Conservation (phyloP, 2,888 invertebrate species). For the Cataglyphis cursor region DNA sequence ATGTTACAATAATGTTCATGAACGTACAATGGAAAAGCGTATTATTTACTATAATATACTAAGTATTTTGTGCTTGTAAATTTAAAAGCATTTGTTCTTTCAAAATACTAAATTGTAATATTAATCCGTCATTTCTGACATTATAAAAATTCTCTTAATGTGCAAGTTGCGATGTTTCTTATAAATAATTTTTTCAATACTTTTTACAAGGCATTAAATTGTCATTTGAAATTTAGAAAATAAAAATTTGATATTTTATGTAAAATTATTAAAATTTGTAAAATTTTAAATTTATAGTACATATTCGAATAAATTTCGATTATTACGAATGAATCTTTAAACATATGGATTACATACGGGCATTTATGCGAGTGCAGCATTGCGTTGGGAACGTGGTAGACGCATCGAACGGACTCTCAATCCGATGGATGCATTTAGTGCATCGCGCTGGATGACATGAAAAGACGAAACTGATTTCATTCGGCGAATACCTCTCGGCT, state of each 20-base stretch:
- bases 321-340: slow-evolving; percentile 26
- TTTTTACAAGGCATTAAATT: neutral
- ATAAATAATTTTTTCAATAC: neutral
- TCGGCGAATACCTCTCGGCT: slow-evolving; percentile 30
- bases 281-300: neutral
- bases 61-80: neutral
- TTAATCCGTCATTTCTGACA: neutral
- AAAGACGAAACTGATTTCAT: slow-evolving; percentile 50
- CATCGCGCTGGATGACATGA: slow-evolving; percentile 39
- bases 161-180: neutral
- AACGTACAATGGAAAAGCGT: neutral
- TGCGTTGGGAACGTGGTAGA: neutral
- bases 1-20: neutral
- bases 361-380: slow-evolving; percentile 20
- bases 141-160: neutral
- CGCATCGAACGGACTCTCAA: slow-evolving; percentile 42
- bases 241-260: neutral
- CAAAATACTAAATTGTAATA: neutral
- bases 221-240: neutral
- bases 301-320: slow-evolving; percentile 24
- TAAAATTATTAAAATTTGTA: neutral
- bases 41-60: neutral
- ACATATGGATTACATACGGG: slow-evolving; percentile 27
- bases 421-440: slow-evolving; percentile 44
- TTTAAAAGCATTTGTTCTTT: neutral